A percentile compares a stretch with the other conserved stretches of the same genome.
These are phyloP conservation scores for Blennius ocellaris DNA, from an alignment of 2,113 vertebrate species.

Conservation along the genomic window DNA sequence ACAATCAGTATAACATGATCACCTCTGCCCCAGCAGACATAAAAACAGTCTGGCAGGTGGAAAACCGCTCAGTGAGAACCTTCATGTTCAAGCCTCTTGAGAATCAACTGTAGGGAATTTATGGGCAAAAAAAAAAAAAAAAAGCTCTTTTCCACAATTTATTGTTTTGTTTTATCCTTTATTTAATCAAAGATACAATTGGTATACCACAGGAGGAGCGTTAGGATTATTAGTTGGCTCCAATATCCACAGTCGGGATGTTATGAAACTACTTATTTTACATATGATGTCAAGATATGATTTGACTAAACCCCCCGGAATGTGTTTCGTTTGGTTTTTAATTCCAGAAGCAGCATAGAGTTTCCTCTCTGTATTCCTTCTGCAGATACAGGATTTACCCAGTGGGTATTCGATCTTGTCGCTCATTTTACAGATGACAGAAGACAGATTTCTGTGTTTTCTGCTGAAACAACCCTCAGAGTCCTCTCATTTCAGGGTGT, in stretches of 20 bases:
- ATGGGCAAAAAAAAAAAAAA: not conserved
- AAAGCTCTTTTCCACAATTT: not conserved
- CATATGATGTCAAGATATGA: conserved; percentile 13
- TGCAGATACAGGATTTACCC: conserved; percentile 29
- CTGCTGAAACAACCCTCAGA: conserved; percentile 7
- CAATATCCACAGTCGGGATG: not conserved
- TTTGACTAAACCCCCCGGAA: not conserved
- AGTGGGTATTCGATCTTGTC: conserved; percentile 41
- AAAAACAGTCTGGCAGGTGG: conserved; percentile 55
- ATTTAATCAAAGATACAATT: not conserved
- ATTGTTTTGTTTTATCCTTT: not conserved
- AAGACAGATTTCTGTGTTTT: conserved; percentile 29
- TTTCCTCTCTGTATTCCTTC: conserved; percentile 16
- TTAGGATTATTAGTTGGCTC: not conserved
- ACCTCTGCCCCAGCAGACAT: conserved; percentile 34
- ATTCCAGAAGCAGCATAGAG: conserved; percentile 7
- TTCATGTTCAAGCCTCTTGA: conserved; percentile 32
- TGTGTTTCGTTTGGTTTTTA: conserved; percentile 25
- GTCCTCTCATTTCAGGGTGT: conserved; percentile 2
- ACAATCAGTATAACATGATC: conserved; percentile 65
- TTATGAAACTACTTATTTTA: not conserved
- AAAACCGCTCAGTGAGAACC: conserved; percentile 53
- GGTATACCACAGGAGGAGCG: conserved; percentile 1
- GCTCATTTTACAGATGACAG: conserved; percentile 47
- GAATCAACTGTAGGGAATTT: conserved; percentile 21